Base-by-base conservation (phyloP, 2,113 vertebrate species). In the Phaethornis superciliosus region DNA sequence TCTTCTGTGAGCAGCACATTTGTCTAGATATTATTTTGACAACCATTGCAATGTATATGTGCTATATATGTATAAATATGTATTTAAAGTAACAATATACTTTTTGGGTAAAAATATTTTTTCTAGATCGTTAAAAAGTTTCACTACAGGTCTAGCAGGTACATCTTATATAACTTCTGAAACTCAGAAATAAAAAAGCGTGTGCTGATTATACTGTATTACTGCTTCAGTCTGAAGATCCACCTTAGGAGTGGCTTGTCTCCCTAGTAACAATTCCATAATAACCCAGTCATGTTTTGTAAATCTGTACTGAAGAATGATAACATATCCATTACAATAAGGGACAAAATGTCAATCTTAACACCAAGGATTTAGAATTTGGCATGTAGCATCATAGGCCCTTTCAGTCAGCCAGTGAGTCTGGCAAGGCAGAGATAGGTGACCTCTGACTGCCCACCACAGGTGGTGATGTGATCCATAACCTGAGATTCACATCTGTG, bases 311-410 rank as follows among this genome's bases (percentile, higher is more conserved):
- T 83, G 76, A 88, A 94, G 72, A 94, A 92, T 79, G 22, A 60
- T 93, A 90, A 85, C 12, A 86, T 84, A 56, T 30, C 76, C 64
- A 60, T 96, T 95, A 78, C 27, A 81, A 75, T 74, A 88, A 95
- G 68, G 56, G 40, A 15, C 24, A 65, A 89, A 84, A 91, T 69
- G 51, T 87, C 71, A 81, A 63, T 89, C 52, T 93, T 88, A 94
- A 85, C 85, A 85, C 46, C 77, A 78, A 95, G 15, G 52, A 81
- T 92, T 90, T 94, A 68, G 37, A 72, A 64, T 71, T 85, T 83
- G 12, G 8, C 74, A 80, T 35, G 71, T 71, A 95, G 28, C 42
- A 89, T 58, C 83, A 76, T 37, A 88, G 27, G 4, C 32, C 28
- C 40, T 90, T 70, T 81, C 63, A 74, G 46, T 51, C 79, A 89